Base-by-base conservation (phyloP, 2,888 invertebrate species). In the Tyria jacobaeae region DNA sequence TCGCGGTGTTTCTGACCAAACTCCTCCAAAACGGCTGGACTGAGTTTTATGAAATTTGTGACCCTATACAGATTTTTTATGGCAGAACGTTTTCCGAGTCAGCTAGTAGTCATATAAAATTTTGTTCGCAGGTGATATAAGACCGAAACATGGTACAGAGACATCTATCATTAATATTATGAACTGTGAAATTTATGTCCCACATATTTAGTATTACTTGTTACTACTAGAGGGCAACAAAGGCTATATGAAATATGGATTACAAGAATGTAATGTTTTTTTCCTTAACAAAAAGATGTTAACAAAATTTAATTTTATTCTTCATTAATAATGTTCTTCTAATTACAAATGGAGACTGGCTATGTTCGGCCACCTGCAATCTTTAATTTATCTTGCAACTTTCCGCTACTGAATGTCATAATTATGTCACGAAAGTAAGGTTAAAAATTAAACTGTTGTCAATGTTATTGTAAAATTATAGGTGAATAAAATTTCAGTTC, bases 341-440 rank as follows among this genome's bases (percentile, higher is more conserved):
- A 31, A 31, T 6, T 31, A 31, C n/a, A n/a, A n/a, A n/a, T n/a
- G n/a, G n/a, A 31, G 27, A 31, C 27, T 27, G 27, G 27, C 27
- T 31, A 6, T n/a, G 9, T 5, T 41, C 10, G 41, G 5, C 17
- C 17, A 17, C 1, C 9, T 14, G 5, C 12, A 21, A 25, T 15
- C 0, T 12, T 48, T 48, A 0, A 25, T 48, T 27, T 3, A 4
- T 3, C 15, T 62, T 56, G 62, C 62, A 69, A 73, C 74, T 66
- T 58, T 51, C 10, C 12, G 55, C 4, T 48, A 56, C 12, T 51
- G 35, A 62, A 52, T 73, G 73, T 73, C 62, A 60, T 21, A 12
- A 47, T 37, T 49, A 41, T 66, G 57, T 58, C 64, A 66, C 37
- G 73, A 48, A 60, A 60, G 34, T 69, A 60, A 75, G 79, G 81